Conservation (phyloP, 2,113 vertebrate genomes). For the Ceyx margarethae region DNA sequence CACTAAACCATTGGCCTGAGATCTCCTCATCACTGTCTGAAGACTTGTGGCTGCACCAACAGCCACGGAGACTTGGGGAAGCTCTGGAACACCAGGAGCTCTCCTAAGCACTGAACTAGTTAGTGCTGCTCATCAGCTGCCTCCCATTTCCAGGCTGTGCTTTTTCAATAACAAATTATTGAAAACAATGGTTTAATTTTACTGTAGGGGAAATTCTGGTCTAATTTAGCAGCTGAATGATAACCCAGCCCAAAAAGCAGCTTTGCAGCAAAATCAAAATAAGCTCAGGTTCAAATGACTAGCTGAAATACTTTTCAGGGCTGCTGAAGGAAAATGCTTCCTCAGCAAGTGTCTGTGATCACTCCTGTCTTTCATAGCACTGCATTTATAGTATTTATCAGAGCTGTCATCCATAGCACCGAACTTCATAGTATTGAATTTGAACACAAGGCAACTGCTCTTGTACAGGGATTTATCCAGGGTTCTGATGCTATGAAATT, state of each 20-base stretch:
- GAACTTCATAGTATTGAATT: not conserved
- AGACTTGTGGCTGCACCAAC: not conserved
- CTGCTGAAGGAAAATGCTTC: not conserved
- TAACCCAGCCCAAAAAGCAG: not conserved
- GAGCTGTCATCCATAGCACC: not conserved
- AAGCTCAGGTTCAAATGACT: not conserved
- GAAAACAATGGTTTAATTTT: not conserved
- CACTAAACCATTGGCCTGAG: not conserved
- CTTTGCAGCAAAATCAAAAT: not conserved
- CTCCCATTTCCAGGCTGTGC: not conserved
- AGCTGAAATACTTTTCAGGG: not conserved
- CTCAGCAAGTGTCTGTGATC: not conserved
- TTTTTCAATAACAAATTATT: not conserved
- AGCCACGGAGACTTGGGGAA: accelerated
- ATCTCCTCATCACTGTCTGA: not conserved
- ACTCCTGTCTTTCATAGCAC: not conserved
- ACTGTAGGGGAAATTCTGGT: not conserved
- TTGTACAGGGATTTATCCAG: not conserved
- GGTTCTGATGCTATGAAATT: not conserved
- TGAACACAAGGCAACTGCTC: not conserved
- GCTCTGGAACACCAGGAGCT: not conserved
- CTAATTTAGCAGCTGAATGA: not conserved
- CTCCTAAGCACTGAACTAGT: not conserved
- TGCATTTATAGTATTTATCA: not conserved
- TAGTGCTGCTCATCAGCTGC: not conserved